phyloP scores from a whole-genome alignment of 2,888 invertebrate species.

The Prostheceraeus crozeri region DNA sequence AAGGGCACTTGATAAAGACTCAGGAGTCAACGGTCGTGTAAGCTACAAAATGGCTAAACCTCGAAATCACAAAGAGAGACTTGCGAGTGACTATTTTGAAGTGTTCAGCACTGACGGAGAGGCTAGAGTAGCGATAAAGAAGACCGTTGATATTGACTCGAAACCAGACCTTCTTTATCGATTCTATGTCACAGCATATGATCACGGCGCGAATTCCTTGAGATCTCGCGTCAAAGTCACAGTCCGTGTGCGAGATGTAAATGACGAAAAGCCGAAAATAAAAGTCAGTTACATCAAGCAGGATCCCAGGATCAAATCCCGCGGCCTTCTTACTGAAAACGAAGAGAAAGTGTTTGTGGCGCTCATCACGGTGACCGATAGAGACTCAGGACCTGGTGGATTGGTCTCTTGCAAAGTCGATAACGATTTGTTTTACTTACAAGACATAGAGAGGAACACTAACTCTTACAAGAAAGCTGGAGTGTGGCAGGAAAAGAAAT shows the following conservation, averaged over 20 bases:
- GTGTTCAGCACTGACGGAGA: background rate
- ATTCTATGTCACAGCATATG: conserved; percentile 7
- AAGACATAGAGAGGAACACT: no score
- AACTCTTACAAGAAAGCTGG: no score
- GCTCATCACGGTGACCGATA: background rate
- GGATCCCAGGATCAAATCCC: background rate
- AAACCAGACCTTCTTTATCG: background rate
- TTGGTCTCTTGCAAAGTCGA: no score
- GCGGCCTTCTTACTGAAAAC: background rate
- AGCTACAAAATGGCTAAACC: conserved; percentile 2
- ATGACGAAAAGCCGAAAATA: conserved; percentile 6
- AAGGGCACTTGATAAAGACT: background rate
- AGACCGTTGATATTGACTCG: conserved; percentile 6
- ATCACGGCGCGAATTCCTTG: background rate
- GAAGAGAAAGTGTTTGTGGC: background rate
- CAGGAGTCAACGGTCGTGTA: background rate
- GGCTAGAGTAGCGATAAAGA: background rate
- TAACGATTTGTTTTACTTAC: no score
- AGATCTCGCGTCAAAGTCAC: background rate
- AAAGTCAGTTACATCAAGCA: conserved; percentile 15
- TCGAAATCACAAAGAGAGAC: background rate
- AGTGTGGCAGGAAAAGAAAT: no score
- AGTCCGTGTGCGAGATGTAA: conserved; percentile 5
- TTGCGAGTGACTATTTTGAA: background rate
- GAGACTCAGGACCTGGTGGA: conserved; percentile 5